Base-by-base conservation (phyloP, 1,140 invertebrate species). In the Leucophenga varia region DNA sequence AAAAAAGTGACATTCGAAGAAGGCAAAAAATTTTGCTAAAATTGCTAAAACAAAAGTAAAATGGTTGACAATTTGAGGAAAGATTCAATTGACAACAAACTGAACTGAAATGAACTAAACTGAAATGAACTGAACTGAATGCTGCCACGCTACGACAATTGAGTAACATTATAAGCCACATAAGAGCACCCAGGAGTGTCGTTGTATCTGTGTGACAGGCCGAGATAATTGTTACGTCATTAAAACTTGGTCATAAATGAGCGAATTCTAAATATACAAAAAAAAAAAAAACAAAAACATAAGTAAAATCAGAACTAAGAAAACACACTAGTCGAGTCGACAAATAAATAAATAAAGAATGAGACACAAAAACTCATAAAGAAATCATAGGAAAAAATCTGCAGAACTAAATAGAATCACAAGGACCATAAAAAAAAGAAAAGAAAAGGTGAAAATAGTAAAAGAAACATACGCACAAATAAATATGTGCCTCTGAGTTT, bases 171-270 rank as follows among this genome's bases (percentile, higher is more conserved):
- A 16, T 6, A 12, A 37, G 16, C 35, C 35, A 18, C 13, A 37
- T 7, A 67, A 67, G 56, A 64, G 56, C 59, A 67, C 63, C 63
- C 63, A 53, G 52, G 59, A 59, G 63, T 63, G 44, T 51, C 59
- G 59, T 67, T 59, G 56, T 55, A 53, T 55, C n/a, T n/a, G 64
- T 59, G 52, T 28, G 49, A 52, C 43, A 44, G 43, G 53, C 53
- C 41, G 54, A 67, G 63, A 67, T 67, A 67, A 67, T 67, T 67
- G 63, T 67, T 67, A 67, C 56, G 63, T 63, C 63, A 67, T 67
- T 67, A 67, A 55, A 36, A 21, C 39, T 34, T 30, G 53, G 28
- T 35, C 51, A 49, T 42, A 49, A 44, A 34, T 22, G 36, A 44
- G 25, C 22, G 55, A 51, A 48, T 45, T 47, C 45, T 55, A 51